Conservation (phyloP, 2,797 vertebrate genomes). For the Lagocephalus sceleratus region DNA sequence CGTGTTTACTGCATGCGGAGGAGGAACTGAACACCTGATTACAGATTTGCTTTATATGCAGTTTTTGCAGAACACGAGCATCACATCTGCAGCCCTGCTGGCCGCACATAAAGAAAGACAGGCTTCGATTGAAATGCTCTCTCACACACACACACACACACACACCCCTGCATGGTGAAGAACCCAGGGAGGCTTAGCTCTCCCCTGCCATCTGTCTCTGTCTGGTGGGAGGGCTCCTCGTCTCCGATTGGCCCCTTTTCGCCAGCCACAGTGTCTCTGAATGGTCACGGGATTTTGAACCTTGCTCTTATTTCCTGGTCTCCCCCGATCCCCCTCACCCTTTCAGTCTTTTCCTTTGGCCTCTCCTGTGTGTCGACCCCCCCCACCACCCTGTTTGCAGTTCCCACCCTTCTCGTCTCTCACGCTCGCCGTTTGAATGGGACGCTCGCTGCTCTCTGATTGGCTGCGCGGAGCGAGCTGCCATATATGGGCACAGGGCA, state of each 20-base stretch:
- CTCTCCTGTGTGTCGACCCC: slow-evolving; percentile 44
- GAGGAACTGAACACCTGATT: neutral
- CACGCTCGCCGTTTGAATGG: slow-evolving; percentile 67
- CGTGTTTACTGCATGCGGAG: slow-evolving; percentile 8
- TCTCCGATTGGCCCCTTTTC: slow-evolving; percentile 37
- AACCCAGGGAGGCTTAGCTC: slow-evolving; percentile 52
- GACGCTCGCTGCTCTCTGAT: slow-evolving; percentile 48
- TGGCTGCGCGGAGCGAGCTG: slow-evolving; percentile 54
- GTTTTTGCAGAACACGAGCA: neutral
- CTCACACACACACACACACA: neutral
- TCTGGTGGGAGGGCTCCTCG: slow-evolving; percentile 30
- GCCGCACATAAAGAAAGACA: too few species aligned
- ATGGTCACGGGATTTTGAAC: slow-evolving; percentile 37
- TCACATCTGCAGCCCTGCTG: neutral
- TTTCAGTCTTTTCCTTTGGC: slow-evolving; percentile 7
- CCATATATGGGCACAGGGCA: slow-evolving; percentile 73
- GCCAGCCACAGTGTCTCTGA: slow-evolving; percentile 8
- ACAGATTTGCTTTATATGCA: neutral
- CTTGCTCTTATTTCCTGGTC: slow-evolving; percentile 50
- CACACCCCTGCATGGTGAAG: slow-evolving; percentile 29
- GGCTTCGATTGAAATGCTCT: too few species aligned
- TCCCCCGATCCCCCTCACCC: slow-evolving; percentile 29
- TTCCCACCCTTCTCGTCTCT: slow-evolving; percentile 65
- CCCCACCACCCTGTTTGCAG: slow-evolving; percentile 66
- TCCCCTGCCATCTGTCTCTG: slow-evolving; percentile 64